Conservation (phyloP, 2,888 invertebrate species). For the Boloria selene region DNA sequence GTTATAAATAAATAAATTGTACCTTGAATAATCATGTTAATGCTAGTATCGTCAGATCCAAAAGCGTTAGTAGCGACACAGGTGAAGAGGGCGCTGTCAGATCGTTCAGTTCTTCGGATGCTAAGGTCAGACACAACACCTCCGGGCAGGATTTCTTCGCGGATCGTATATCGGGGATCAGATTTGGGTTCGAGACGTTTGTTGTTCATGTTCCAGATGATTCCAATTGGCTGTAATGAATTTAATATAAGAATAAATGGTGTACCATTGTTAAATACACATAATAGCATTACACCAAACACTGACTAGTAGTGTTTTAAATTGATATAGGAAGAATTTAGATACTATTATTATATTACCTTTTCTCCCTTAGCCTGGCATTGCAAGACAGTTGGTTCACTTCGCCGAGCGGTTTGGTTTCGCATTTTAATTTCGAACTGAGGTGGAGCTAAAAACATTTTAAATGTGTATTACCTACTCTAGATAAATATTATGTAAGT, state of each 20-base stretch:
- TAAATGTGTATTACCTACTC: no score
- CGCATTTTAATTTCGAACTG: constrained; percentile 94
- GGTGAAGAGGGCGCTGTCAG: constrained; percentile 94
- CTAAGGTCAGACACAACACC: constrained; percentile 94
- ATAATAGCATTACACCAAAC: no score
- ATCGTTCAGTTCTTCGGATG: constrained; percentile 93
- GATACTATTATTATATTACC: constrained; percentile 47
- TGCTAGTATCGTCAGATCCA: constrained; percentile 96
- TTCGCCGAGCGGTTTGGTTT: constrained; percentile 94
- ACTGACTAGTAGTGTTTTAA: no score
- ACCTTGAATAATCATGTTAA: constrained; percentile 97
- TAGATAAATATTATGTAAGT: no score
- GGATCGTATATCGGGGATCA: constrained; percentile 92
- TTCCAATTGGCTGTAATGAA: constrained; percentile 88
- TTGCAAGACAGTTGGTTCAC: constrained; percentile 94
- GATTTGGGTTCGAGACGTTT: constrained; percentile 94
- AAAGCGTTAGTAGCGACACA: constrained; percentile 97
- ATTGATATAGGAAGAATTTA: background rate
- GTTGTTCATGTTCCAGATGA: constrained; percentile 97
- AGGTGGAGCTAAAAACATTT: constrained; percentile 28
- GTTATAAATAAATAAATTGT: constrained; percentile 40
- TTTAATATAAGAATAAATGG: background rate
- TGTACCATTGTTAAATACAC: background rate
- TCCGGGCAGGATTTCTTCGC: constrained; percentile 93
- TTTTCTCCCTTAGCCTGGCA: constrained; percentile 97